Evolutionary conservation across 1,140 invertebrate genomes (phyloP).

Genomic region (Leptonema lineaticorne): DNA sequence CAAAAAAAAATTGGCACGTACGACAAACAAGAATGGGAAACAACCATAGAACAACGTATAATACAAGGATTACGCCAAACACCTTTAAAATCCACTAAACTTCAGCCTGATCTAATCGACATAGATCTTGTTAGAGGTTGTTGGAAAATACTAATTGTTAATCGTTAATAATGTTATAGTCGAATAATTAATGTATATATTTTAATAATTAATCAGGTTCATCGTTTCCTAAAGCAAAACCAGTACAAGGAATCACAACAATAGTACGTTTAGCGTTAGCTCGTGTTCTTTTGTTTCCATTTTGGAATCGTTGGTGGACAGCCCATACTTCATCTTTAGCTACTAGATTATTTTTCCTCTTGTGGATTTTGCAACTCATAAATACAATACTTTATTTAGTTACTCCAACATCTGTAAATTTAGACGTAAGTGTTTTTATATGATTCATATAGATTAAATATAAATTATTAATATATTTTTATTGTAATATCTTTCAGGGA

Average conservation of each 20-base stretch:
- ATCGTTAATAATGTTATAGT: background rate
- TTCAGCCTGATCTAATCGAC: conserved; percentile 92
- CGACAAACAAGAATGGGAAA: conserved; percentile 96
- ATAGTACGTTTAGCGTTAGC: conserved; percentile 78
- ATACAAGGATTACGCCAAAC: conserved; percentile 81
- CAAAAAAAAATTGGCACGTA: conserved; percentile 94
- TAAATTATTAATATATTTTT: background rate
- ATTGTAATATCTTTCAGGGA: too few species aligned
- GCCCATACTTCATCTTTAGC: conserved; percentile 78
- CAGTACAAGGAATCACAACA: conserved; percentile 81
- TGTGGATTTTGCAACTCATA: conserved; percentile 75
- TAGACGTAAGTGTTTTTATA: conserved; percentile 35
- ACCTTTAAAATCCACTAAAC: conserved; percentile 82
- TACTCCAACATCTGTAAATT: conserved; percentile 46
- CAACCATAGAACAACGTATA: conserved; percentile 86
- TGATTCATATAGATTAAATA: background rate
- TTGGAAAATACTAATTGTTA: background rate
- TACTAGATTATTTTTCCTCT: conserved; percentile 69
- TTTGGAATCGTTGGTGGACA: conserved; percentile 85
- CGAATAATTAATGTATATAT: background rate
- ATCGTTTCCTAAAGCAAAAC: conserved; percentile 91
- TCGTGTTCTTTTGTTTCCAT: conserved; percentile 78
- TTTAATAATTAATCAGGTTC: conserved; percentile 64
- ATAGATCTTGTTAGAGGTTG: conserved; percentile 84
- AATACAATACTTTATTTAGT: conserved; percentile 57